phyloP scores from a whole-genome alignment of 2,113 vertebrate genomes.

The Indicator maculatus region DNA sequence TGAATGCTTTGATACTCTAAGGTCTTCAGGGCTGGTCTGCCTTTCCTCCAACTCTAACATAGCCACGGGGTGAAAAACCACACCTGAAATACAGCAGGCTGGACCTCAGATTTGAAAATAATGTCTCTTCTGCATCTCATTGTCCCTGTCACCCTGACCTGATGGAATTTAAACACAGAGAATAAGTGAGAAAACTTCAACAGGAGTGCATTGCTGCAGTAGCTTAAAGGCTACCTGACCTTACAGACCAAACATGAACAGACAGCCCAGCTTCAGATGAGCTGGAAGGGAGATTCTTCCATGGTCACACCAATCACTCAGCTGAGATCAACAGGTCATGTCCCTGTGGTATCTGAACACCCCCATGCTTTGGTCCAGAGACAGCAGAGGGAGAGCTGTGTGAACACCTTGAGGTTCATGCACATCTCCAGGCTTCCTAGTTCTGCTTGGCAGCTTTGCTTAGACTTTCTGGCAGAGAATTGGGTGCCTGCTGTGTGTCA shows the following conservation, averaged over 20 bases:
- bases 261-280: not conserved
- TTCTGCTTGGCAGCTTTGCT: not conserved
- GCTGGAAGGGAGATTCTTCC: not conserved
- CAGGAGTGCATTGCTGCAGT: fast-evolving
- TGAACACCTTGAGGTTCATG: not conserved
- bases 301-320: fast-evolving
- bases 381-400: not conserved
- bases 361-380: not conserved
- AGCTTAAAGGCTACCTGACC: not conserved
- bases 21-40: not conserved
- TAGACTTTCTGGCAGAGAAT: not conserved
- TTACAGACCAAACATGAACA: not conserved
- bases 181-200: not conserved
- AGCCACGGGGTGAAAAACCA: not conserved
- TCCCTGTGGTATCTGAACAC: not conserved
- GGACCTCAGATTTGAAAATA: not conserved
- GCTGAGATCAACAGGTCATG: not conserved
- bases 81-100: not conserved
- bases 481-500: not conserved
- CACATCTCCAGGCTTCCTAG: not conserved
- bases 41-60: not conserved
- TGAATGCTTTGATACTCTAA: not conserved
- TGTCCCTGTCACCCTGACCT: not conserved
- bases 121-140: not conserved
- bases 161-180: not conserved